phyloP scores from a whole-genome alignment of 2,113 vertebrate genomes.

The Cisticola juncidis region DNA sequence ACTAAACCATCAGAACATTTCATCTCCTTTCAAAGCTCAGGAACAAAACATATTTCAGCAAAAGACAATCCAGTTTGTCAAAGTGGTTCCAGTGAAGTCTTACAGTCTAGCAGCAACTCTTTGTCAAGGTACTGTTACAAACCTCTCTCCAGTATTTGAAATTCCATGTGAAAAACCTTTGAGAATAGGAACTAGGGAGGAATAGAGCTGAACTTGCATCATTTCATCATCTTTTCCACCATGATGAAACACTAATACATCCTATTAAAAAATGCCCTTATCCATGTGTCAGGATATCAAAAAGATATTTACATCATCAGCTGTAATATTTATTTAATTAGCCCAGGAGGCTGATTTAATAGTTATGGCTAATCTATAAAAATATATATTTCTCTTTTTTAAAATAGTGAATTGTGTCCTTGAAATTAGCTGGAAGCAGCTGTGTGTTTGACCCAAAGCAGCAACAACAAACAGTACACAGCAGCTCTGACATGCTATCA shows the following conservation, averaged over 20 bases:
- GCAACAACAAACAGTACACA: constrained; percentile 49
- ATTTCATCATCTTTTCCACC: neutral
- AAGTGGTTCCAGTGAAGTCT: neutral
- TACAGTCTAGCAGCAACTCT: neutral
- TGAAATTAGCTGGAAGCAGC: constrained; percentile 40
- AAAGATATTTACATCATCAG: neutral
- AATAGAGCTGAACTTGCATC: neutral
- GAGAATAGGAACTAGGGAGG: neutral
- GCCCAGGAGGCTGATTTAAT: neutral
- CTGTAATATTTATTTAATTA: neutral
- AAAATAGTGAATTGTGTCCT: neutral
- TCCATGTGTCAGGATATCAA: neutral
- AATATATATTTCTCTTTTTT: neutral
- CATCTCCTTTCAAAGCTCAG: neutral
- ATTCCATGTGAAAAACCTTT: neutral
- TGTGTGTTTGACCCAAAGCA: constrained; percentile 53
- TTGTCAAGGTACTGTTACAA: neutral
- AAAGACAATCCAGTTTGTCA: neutral
- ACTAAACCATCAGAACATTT: neutral
- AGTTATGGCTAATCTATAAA: neutral
- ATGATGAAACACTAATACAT: neutral
- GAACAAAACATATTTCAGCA: neutral
- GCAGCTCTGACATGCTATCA: constrained; percentile 46
- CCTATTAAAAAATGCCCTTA: neutral
- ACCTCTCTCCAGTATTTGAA: neutral